A percentile compares a stretch with the other conserved stretches of the same genome.
Conservation (phyloP, 2,888 invertebrate genomes). For the Acleris sparsana region DNA sequence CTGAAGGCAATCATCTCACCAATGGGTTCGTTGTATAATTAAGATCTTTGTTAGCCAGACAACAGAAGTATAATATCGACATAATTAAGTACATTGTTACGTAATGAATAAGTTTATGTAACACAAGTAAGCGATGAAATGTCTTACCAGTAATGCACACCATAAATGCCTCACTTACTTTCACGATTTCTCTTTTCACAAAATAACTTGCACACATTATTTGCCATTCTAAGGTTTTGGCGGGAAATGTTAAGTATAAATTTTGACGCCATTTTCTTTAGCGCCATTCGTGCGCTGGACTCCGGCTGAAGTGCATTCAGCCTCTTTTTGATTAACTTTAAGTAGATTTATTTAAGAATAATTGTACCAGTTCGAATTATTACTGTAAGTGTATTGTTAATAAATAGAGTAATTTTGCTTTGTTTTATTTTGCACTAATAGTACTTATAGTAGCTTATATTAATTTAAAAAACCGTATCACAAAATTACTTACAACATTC, state of each 20-base stretch:
- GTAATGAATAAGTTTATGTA: constrained; percentile 23
- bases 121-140: constrained; percentile 28
- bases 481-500: constrained; percentile 3
- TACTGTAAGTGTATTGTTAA: constrained; percentile 23
- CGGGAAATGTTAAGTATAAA: constrained; percentile 35
- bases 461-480: constrained; percentile 6
- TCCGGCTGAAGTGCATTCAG: constrained; percentile 30
- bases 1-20: too few species aligned
- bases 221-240: constrained; percentile 36
- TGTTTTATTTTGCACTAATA: constrained; percentile 30
- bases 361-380: not conserved
- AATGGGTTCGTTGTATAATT: not conserved
- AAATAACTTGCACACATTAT: constrained; percentile 35
- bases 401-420: constrained; percentile 22
- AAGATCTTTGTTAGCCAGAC: constrained; percentile 27
- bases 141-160: constrained; percentile 35
- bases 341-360: not conserved
- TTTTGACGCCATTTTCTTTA: constrained; percentile 35
- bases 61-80: constrained; percentile 16
- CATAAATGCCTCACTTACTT: constrained; percentile 33
- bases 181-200: constrained; percentile 34
- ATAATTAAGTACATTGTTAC: constrained; percentile 27
- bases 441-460: not conserved
- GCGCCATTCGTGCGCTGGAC: constrained; percentile 31
- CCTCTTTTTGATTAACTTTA: constrained; percentile 12